A percentile compares a stretch with the other conserved stretches of the same genome.
Conservation (phyloP, 2,113 vertebrate genomes). For the Heptranchias perlo region DNA sequence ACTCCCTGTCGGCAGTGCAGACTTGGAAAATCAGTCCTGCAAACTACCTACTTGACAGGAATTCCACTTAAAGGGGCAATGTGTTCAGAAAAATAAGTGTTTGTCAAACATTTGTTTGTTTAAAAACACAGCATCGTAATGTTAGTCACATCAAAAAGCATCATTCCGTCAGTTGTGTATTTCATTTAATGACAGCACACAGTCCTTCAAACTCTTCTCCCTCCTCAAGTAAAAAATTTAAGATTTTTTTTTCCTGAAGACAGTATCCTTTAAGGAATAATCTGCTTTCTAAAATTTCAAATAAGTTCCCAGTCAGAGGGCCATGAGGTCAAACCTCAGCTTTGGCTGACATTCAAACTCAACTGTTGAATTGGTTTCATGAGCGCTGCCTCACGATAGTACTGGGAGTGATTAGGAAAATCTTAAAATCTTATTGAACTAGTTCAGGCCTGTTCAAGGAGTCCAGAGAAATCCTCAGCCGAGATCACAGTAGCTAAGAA, state of each 20-base stretch:
- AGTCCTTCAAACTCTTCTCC: too few species aligned
- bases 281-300: neutral
- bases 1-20: neutral
- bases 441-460: neutral
- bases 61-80: neutral
- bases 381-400: neutral
- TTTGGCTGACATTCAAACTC: neutral
- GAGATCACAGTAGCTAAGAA: neutral
- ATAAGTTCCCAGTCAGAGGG: neutral
- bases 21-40: neutral
- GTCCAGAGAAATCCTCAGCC: neutral
- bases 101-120: neutral
- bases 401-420: neutral
- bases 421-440: neutral
- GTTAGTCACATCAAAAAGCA: neutral
- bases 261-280: neutral
- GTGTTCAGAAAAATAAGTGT: neutral
- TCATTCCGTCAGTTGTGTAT: neutral
- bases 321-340: neutral
- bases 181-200: too few species aligned
- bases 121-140: neutral
- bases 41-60: neutral
- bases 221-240: neutral
- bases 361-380: slow-evolving; percentile 7
- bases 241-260: neutral